Evolutionary conservation across 2,113 vertebrate genomes (phyloP).

Genomic region (Microtus ochrogaster): DNA sequence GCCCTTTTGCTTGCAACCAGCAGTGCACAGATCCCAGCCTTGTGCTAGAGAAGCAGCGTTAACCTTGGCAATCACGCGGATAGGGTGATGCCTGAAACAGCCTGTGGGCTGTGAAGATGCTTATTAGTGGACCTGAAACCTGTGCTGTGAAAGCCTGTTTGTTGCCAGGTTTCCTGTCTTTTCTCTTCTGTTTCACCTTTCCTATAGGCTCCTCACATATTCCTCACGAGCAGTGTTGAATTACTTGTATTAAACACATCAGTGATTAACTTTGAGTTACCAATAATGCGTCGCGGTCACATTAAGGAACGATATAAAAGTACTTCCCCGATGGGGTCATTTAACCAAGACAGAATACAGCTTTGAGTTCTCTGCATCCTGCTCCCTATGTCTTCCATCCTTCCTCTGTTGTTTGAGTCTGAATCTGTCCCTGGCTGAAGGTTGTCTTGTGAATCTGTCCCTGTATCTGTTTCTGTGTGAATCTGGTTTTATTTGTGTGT

Average conservation of each 20-base stretch:
- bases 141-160: neutral
- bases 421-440: neutral
- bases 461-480: neutral
- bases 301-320: neutral
- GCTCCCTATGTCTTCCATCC: neutral
- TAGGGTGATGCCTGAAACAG: neutral
- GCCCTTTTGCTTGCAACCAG: too few species aligned
- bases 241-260: neutral
- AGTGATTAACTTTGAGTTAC: neutral
- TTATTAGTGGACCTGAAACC: neutral
- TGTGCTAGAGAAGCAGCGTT: neutral
- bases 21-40: neutral
- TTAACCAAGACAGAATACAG: neutral
- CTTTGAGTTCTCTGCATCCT: neutral
- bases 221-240: neutral
- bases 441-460: too few species aligned
- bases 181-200: neutral
- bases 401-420: neutral
- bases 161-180: neutral
- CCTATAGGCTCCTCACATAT: neutral
- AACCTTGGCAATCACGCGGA: neutral
- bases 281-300: neutral
- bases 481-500: neutral
- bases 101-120: neutral
- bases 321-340: too few species aligned